Evolutionary conservation across 2,797 vertebrate species (phyloP).

Genomic region (Aulostomus chinensis): DNA sequence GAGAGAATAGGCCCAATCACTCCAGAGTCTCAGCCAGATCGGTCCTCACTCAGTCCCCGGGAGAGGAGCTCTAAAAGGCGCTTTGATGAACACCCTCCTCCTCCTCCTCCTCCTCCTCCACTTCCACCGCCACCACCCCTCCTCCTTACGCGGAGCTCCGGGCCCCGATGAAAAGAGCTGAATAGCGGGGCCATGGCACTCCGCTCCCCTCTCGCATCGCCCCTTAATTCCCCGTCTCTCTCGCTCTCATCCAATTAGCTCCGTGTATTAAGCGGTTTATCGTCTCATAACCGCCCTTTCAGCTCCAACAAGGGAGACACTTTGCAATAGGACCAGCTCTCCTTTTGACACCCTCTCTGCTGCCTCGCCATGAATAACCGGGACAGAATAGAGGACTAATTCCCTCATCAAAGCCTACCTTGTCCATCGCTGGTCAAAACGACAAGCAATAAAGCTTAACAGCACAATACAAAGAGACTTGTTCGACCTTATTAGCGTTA

Average conservation of each 20-base stretch:
- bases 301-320: slow-evolving; percentile 99
- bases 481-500: slow-evolving; percentile 99
- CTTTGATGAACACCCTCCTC: slow-evolving; percentile 91
- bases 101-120: slow-evolving; percentile 46
- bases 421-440: slow-evolving; percentile 99
- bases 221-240: slow-evolving; percentile 99
- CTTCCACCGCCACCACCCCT: slow-evolving; percentile 58
- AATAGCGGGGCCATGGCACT: slow-evolving; percentile 91
- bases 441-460: slow-evolving; percentile 99
- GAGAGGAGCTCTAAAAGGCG: slow-evolving; percentile 81
- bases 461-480: slow-evolving; percentile 94
- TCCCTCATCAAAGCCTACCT: slow-evolving; percentile 99
- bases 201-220: slow-evolving; percentile 90
- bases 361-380: slow-evolving; percentile 99
- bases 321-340: slow-evolving; percentile 99
- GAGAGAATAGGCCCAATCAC: slow-evolving; percentile 80
- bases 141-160: slow-evolving; percentile 67
- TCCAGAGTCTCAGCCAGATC: slow-evolving; percentile 67
- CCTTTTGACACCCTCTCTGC: slow-evolving; percentile 98
- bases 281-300: slow-evolving; percentile 99
- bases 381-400: slow-evolving; percentile 98
- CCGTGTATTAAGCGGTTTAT: slow-evolving; percentile 99
- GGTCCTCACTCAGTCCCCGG: slow-evolving; percentile 72
- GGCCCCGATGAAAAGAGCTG: slow-evolving; percentile 86
- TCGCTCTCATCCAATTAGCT: slow-evolving; percentile 99